Evolutionary conservation across 2,797 vertebrate genomes (phyloP), one percentile per base, ranked within the genome.

Genomic region (Cryptoblepharus egeriae): DNA sequence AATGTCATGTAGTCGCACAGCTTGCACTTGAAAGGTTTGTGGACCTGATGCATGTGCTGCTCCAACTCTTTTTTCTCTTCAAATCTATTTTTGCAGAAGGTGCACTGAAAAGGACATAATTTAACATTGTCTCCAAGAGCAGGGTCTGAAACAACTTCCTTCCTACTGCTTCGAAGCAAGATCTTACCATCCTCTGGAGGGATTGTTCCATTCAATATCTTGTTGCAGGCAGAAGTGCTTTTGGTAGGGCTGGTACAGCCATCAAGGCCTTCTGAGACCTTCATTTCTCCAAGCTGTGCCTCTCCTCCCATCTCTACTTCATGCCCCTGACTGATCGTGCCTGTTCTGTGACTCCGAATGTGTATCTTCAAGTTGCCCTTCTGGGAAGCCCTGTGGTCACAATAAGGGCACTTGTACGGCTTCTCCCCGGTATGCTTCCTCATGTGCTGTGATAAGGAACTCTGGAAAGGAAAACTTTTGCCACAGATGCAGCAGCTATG

Each of bases 381-480:
- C 93, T 99, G 98, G 71, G 98, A 98, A 30, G 98, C 97, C 90
- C 98, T 95, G 94, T 99, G 98, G 92, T 98, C 96, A 1, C 98
- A 99, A 94, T 99, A 98, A 83, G 98, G 98, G 85, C 98, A 99
- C 94, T 98, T 98, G 94, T 98, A 99, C n/a, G 98, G 98, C 55
- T 98, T 98, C 42, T 96, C 97, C 0, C 98, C 98, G 0, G 98
- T 99, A 95, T 99, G 98, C 71, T 98, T 97, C 84, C 98, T 96
- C 98, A 99, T 99, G 87, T 99, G 98, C 95, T 99, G 98, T 0
- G 98, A 99, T 88, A 99, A 93, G 0, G 98, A 99, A 94, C 98
- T 99, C 89, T 98, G 97, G 91, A 99, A 99, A 6, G 98, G 97
- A 88, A 99, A 99, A 94, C 97, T 98, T 90, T 98, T 98, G 86